These are phyloP conservation scores for Agrotis segetum DNA, from an alignment of 2,888 invertebrate genomes.

Conservation along the genomic window DNA sequence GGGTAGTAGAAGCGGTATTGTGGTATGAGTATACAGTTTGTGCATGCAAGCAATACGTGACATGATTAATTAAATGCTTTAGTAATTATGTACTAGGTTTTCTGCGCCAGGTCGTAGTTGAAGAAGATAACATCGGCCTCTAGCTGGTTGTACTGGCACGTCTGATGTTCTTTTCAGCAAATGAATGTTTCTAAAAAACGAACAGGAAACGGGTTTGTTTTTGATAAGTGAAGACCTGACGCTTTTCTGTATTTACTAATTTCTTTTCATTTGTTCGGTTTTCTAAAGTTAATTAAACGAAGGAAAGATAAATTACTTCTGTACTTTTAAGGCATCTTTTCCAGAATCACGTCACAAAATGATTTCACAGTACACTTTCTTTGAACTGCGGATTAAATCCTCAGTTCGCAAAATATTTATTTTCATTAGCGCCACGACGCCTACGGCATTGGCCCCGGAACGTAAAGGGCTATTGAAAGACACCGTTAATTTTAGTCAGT, in stretches of 20 bases:
- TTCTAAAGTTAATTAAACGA: neutral
- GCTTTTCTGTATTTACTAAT: too few relatives aligned
- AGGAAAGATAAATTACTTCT: neutral
- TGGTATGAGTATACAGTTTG: constrained; percentile 10
- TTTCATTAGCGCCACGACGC: constrained; percentile 40
- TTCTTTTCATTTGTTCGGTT: too few relatives aligned
- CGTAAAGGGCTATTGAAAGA: too few relatives aligned
- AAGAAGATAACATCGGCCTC: neutral
- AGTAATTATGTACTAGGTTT: constrained; percentile 5
- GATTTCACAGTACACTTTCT: constrained; percentile 14
- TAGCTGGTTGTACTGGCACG: neutral
- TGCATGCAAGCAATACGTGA: constrained; percentile 19
- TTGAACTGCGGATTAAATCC: constrained; percentile 12
- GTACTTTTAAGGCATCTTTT: neutral
- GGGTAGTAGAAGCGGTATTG: constrained; percentile 14
- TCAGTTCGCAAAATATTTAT: constrained; percentile 42
- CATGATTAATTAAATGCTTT: constrained; percentile 31
- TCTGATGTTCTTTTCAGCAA: too few relatives aligned
- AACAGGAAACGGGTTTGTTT: too few relatives aligned
- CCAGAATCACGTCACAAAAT: constrained; percentile 5
- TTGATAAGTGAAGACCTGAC: too few relatives aligned
- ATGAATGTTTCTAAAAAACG: too few relatives aligned
- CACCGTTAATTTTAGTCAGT: too few relatives aligned
- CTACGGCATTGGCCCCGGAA: constrained; percentile 1
- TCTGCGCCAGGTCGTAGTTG: neutral